These are phyloP conservation scores for Chymomyza amoena DNA, from an alignment of 2,888 invertebrate species.

Conservation along the genomic window DNA sequence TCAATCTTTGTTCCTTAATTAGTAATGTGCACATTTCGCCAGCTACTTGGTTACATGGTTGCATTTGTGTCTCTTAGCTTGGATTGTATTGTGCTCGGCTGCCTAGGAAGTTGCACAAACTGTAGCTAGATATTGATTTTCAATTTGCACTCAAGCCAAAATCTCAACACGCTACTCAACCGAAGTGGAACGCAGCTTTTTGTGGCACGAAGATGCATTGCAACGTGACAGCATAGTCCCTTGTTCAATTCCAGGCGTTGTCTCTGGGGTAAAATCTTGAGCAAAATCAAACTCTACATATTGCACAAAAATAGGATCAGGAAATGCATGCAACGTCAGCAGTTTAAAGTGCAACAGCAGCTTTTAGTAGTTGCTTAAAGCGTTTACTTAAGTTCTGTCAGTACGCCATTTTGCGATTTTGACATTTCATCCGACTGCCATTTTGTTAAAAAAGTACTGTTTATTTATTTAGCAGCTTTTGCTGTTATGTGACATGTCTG, in stretches of 20 bases:
- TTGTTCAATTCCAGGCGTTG: not conserved
- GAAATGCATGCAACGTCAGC: slow-evolving; percentile 25
- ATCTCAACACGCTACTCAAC: slow-evolving; percentile 45
- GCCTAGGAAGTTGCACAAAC: slow-evolving; percentile 23
- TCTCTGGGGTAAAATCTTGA: not conserved
- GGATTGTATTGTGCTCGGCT: not conserved
- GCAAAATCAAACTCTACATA: not conserved
- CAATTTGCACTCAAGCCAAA: slow-evolving; percentile 42
- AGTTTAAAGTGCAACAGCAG: not conserved
- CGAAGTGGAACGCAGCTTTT: slow-evolving; percentile 20
- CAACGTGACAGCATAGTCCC: not conserved
- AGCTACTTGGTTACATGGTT: slow-evolving; percentile 21
- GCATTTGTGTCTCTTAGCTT: slow-evolving; percentile 10
- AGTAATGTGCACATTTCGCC: slow-evolving; percentile 45
- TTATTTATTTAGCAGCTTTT: slow-evolving; percentile 41
- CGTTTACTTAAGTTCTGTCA: not conserved
- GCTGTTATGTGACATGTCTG: slow-evolving; percentile 18
- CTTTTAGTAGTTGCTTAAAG: slow-evolving; percentile 16
- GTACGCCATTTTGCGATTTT: not conserved
- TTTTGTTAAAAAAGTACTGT: slow-evolving; percentile 5
- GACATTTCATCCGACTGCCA: not conserved
- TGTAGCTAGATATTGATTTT: slow-evolving; percentile 43
- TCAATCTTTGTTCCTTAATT: slow-evolving; percentile 46
- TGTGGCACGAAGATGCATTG: slow-evolving; percentile 41
- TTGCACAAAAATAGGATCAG: not conserved